Evolutionary conservation across 2,797 vertebrate genomes (phyloP).

Genomic region (Lepus oiostolus): DNA sequence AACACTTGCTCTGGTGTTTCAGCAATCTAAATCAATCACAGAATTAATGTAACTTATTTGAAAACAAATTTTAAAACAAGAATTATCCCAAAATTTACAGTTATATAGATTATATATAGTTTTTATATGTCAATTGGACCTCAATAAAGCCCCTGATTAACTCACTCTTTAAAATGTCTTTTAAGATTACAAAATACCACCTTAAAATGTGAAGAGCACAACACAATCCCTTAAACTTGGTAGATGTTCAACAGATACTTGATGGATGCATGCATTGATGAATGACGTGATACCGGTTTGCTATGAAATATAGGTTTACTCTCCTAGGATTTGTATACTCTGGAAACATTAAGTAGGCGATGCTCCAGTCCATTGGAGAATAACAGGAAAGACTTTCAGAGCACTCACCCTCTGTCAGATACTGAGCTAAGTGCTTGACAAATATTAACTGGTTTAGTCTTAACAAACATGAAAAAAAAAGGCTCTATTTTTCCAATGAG

Average conservation of each 20-base stretch:
- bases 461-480: not conserved
- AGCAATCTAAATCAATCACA: not conserved
- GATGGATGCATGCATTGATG: not conserved
- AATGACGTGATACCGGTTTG: not conserved
- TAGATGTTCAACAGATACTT: constrained; percentile 10
- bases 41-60: not conserved
- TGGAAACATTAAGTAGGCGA: not conserved
- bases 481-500: not conserved
- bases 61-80: not conserved
- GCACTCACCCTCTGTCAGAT: not conserved
- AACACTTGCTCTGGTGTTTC: no score
- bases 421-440: not conserved
- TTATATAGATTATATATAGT: not conserved
- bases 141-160: not conserved
- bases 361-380: not conserved
- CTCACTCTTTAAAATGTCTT: no score
- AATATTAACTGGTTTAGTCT: not conserved
- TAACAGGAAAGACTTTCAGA: not conserved
- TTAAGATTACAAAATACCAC: not conserved
- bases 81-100: not conserved
- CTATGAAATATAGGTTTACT: not conserved
- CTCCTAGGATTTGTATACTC: not conserved
- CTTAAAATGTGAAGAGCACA: constrained; percentile 16
- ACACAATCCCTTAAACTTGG: not conserved
- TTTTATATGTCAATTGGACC: not conserved